Conservation (phyloP, 1,140 invertebrate genomes). For the Notospermus geniculatus region DNA sequence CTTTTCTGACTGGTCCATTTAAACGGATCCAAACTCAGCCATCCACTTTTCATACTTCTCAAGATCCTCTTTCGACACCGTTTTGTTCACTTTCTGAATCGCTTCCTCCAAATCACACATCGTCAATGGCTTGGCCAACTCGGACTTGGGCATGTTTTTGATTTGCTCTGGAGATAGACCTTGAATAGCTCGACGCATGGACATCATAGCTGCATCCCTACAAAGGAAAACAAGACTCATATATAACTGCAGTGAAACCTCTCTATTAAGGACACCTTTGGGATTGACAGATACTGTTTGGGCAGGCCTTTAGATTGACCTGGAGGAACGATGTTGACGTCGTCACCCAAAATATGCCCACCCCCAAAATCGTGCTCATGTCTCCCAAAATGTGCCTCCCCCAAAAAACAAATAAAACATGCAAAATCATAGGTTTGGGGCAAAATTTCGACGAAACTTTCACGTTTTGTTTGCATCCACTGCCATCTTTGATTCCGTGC, state of each 20-base stretch:
- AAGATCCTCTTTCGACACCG: slow-evolving; percentile 90
- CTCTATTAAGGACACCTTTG: not conserved
- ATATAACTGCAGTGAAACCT: not conserved
- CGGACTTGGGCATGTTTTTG: slow-evolving; percentile 86
- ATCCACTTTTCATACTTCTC: slow-evolving; percentile 98
- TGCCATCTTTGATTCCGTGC: no score
- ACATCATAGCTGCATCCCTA: slow-evolving; percentile 99
- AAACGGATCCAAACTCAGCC: slow-evolving; percentile 87
- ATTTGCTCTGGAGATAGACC: slow-evolving; percentile 94
- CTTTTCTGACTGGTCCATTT: slow-evolving; percentile 11
- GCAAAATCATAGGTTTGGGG: no score
- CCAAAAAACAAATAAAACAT: no score
- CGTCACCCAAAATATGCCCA: no score
- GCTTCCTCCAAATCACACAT: slow-evolving; percentile 90
- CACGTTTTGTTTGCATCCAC: no score
- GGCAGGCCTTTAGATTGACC: no score
- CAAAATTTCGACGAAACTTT: no score
- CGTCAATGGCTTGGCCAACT: slow-evolving; percentile 84
- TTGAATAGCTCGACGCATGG: slow-evolving; percentile 91
- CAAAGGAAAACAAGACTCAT: slow-evolving; percentile 23
- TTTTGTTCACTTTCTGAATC: slow-evolving; percentile 91
- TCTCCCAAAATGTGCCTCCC: no score
- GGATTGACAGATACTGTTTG: not conserved
- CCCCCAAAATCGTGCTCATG: no score
- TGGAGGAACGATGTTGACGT: no score